phyloP scores from a whole-genome alignment of 2,888 invertebrate species.

The Nephrotoma guestfalica region DNA sequence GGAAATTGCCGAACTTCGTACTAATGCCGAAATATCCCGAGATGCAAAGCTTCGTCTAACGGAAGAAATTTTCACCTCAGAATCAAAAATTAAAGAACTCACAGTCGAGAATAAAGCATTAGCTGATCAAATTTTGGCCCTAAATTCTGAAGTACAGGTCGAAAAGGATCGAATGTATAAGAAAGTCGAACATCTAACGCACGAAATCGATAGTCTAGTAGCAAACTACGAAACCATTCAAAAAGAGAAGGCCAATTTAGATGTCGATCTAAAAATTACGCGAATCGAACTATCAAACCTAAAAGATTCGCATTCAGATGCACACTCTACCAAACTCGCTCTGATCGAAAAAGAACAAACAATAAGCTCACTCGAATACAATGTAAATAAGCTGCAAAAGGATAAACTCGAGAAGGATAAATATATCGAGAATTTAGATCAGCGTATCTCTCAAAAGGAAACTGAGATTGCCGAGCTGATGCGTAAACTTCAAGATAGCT shows the following conservation, averaged over 20 bases:
- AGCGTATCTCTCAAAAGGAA: background rate
- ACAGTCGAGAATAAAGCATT: background rate
- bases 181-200: background rate
- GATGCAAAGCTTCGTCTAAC: background rate
- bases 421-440: background rate
- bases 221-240: background rate
- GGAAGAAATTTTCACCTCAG: background rate
- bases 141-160: background rate
- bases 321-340: background rate
- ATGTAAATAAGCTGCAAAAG: background rate
- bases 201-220: background rate
- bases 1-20: background rate
- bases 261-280: background rate
- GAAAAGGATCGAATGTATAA: background rate
- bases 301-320: background rate
- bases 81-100: background rate
- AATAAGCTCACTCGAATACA: background rate
- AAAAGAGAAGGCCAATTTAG: background rate
- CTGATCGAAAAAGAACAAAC: background rate
- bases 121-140: background rate
- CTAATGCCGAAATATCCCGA: background rate
- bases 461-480: background rate
- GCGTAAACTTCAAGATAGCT: background rate
- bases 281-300: background rate
- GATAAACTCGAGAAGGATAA: background rate